Evolutionary conservation across 2,888 invertebrate genomes (phyloP).

Genomic region (Tridacna crocea): DNA sequence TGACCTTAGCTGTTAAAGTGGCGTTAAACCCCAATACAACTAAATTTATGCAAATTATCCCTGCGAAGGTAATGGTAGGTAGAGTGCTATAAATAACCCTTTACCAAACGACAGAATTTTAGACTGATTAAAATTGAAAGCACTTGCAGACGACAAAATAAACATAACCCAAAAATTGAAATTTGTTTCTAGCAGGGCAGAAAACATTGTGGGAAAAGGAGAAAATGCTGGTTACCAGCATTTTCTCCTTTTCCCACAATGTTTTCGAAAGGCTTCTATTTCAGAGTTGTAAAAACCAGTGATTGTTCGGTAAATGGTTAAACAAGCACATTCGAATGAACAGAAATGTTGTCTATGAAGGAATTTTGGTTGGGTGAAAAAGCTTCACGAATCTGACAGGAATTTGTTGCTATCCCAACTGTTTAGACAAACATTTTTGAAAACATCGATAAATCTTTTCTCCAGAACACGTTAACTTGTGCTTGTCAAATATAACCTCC

Average conservation of each 20-base stretch:
- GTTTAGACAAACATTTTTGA: slow-evolving; percentile 9
- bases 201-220: neutral
- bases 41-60: too few relatives aligned
- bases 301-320: neutral
- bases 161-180: too few relatives aligned
- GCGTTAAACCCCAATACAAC: too few relatives aligned
- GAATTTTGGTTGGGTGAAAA: neutral
- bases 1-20: too few relatives aligned
- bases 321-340: neutral
- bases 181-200: too few relatives aligned
- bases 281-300: neutral
- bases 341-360: neutral
- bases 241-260: neutral
- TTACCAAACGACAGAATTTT: neutral
- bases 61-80: too few relatives aligned
- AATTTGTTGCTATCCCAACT: neutral
- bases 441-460: slow-evolving; percentile 10
- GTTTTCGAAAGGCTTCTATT: neutral
- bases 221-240: neutral
- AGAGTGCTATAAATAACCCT: too few relatives aligned
- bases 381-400: neutral
- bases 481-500: neutral
- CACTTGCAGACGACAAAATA: neutral
- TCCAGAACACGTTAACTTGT: neutral
- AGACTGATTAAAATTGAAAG: neutral